Evolutionary conservation across 2,888 invertebrate species (phyloP).

Genomic region (Pasiphila rectangulata): DNA sequence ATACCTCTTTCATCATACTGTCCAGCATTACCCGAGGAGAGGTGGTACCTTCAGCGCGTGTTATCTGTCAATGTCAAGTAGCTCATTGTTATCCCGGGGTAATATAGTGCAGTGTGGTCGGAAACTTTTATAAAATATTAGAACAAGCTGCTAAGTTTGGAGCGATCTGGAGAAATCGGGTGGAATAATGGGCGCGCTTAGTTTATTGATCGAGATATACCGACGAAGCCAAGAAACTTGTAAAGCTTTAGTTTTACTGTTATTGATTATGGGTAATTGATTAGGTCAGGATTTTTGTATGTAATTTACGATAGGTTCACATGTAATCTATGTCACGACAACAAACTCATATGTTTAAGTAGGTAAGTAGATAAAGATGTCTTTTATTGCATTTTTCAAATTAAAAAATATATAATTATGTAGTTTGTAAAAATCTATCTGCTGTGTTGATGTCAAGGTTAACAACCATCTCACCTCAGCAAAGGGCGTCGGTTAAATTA

Average conservation of each 20-base stretch:
- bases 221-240: background rate
- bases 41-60: conserved; percentile 28
- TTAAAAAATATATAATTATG: no score
- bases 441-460: no score
- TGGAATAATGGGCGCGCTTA: conserved; percentile 6
- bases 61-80: conserved; percentile 65
- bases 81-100: conserved; percentile 62
- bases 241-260: background rate
- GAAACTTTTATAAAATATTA: conserved; percentile 63
- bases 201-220: background rate
- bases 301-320: no score
- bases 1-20: conserved; percentile 30
- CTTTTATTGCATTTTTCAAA: no score
- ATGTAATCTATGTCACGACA: no score
- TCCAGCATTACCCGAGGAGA: conserved; percentile 25
- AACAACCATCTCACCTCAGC: no score
- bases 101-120: conserved; percentile 57
- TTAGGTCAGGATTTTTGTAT: no score
- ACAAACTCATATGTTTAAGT: no score
- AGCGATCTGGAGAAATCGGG: conserved; percentile 15
- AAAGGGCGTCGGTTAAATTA: no score
- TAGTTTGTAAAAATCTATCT: no score
- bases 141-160: conserved; percentile 26
- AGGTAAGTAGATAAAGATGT: no score
- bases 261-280: no score